Evolutionary conservation across 2,888 invertebrate genomes (phyloP), one percentile per base, ranked within the genome.

Genomic region (Cosmia trapezina): DNA sequence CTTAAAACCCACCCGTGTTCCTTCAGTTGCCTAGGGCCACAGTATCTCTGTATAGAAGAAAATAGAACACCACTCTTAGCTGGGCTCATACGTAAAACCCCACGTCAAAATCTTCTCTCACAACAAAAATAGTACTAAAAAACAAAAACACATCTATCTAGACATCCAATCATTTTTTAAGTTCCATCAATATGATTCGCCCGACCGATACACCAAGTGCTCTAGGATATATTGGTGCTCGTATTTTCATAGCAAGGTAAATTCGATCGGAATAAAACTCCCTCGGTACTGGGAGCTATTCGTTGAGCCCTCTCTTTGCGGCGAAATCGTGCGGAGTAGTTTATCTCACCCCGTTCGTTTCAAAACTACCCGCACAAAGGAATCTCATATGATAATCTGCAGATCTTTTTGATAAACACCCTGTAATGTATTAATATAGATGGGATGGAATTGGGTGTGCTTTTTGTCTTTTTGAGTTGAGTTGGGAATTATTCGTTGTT

Each of bases 271-370:
- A 94, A 95, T 95, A 94, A 94, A 94, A 93, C 93, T 93, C 90
- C 84, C 85, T 84, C 84, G 84, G 87, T 88, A 89, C 91, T 67
- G 88, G 82, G 86, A 91, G 91, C 91, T 88, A 87, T 83, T 87
- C 87, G 89, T 86, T 95, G 95, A 95, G 94, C 95, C 92, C 93
- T 95, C 95, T 95, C 95, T 95, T 95, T 96, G 93, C 91, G 85
- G 91, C 90, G 91, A 93, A 94, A 94, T 94, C 93, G 94, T 89
- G 92, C 91, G 92, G 91, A 93, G 92, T 92, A 94, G 94, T 94
- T 94, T 95, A 95, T 95, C 94, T 93, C 92, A 88, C 91, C 92
- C 93, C 86, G 87, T 90, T 89, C 87, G 86, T 86, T 91, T 90
- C 90, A 91, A 88, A 90, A 87, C 87, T 83, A 80, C 83, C 85